Evolutionary conservation across 2,797 vertebrate genomes (phyloP).

Genomic region (Heteromormyrus szaboi): DNA sequence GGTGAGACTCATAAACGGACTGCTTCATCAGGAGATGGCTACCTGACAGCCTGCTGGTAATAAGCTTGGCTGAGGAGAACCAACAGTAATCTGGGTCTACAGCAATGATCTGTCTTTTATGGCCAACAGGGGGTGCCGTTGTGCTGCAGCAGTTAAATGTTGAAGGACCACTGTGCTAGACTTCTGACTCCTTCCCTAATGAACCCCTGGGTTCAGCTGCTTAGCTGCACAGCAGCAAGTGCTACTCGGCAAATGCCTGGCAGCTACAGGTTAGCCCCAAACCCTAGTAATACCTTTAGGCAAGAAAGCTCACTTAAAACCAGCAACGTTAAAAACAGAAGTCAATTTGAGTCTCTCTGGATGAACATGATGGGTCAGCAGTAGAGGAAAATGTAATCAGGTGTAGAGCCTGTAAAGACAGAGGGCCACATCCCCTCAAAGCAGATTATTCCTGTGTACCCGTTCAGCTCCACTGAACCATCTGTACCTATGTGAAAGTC

Average conservation of each 20-base stretch:
- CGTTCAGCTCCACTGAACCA: conserved; percentile 7
- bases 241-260: neutral
- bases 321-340: neutral
- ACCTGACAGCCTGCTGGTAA: neutral
- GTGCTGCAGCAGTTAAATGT: neutral
- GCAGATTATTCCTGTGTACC: neutral
- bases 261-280: neutral
- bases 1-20: neutral
- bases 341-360: neutral
- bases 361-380: neutral
- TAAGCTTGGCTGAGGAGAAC: neutral
- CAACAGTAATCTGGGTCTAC: neutral
- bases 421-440: neutral
- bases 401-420: neutral
- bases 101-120: neutral
- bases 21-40: neutral
- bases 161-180: neutral
- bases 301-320: neutral
- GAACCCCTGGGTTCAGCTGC: neutral
- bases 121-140: neutral
- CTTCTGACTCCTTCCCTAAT: neutral
- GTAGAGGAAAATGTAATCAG: neutral
- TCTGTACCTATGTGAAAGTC: neutral
- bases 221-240: neutral
- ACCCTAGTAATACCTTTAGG: neutral